Evolutionary conservation across 2,797 vertebrate genomes (phyloP), one percentile per base, ranked within the genome.

Genomic region (Furcifer pardalis): DNA sequence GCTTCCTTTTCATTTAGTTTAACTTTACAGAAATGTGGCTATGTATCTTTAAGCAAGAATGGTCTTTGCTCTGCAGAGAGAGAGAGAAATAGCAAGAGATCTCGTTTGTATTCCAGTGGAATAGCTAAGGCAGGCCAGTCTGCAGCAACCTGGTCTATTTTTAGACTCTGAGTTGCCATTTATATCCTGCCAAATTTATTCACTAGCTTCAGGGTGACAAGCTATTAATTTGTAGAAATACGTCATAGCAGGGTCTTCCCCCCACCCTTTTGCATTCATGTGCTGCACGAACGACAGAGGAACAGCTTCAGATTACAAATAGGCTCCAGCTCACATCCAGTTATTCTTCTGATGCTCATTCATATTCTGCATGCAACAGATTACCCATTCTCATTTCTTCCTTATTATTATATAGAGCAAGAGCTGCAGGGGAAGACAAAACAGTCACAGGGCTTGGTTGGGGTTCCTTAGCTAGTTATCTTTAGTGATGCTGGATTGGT

Each of bases 111-210:
- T 98, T 98, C 97, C 90, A 95, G 96, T 96, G 96, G 95, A 96
- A 96, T 95, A 91, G 97, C 97, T 95, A 94, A 96, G 94, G 96
- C 97, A 98, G 98, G 98, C 97, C 94, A 97, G 96, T 96, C 97
- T 97, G 96, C 95, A 92, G 96, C 94, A 85, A 87, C 86, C 89
- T 37, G 35, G 94, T 96, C 97, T 99, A 98, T 99, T 99, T 99
- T 99, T 98, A 98, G 97, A 97, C 94, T 94, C 94, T 89, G 75
- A 90, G 95, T 96, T 98, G 97, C 97, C 98, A 97, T 99, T 98
- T 98, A 98, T 99, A 99, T 97, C 97, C 94, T 94, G 94, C 90
- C 91, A 95, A 96, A 97, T 97, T n/a, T 97, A 97, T 97, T 97
- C 97, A 97, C 96, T 95, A 96, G 93, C 91, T 92, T 94, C 93